phyloP scores from a whole-genome alignment of 92 coral and sea anemone species.

The Plumapathes pennacea region DNA sequence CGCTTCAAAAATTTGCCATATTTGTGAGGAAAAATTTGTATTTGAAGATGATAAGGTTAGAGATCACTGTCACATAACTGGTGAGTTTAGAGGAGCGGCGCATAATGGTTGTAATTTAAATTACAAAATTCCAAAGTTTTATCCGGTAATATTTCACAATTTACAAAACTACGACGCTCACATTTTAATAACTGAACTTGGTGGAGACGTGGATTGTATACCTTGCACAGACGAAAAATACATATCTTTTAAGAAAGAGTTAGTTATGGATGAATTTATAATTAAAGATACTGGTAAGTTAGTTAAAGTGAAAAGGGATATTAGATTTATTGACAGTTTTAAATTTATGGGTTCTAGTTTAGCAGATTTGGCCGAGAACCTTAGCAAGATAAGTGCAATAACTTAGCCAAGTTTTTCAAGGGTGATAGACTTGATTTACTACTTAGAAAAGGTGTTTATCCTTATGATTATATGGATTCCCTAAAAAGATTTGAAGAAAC shows the following conservation, averaged over 20 bases:
- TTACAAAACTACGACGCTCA: slow-evolving; percentile 51
- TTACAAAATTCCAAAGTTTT: slow-evolving; percentile 32
- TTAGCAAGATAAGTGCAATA: too few species aligned
- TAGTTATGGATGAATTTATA: not conserved
- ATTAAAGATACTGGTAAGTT: slow-evolving; percentile 14
- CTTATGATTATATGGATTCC: slow-evolving; percentile 37
- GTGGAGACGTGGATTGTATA: slow-evolving; percentile 47
- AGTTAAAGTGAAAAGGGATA: slow-evolving; percentile 12
- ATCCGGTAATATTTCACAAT: slow-evolving; percentile 56
- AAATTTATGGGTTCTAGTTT: slow-evolving; percentile 36
- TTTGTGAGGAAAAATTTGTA: too few species aligned
- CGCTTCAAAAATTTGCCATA: too few species aligned
- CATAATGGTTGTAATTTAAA: slow-evolving; percentile 30
- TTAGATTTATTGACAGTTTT: slow-evolving; percentile 54
- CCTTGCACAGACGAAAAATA: slow-evolving; percentile 59
- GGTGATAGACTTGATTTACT: slow-evolving; percentile 10
- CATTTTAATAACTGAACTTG: slow-evolving; percentile 48
- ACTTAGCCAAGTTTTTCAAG: too few species aligned
- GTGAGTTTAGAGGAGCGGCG: slow-evolving; percentile 50
- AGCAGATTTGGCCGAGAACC: slow-evolving; percentile 25
- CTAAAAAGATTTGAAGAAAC: slow-evolving; percentile 5
- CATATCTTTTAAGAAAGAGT: slow-evolving; percentile 33
- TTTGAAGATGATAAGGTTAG: slow-evolving; percentile 14
- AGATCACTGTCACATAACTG: slow-evolving; percentile 61
- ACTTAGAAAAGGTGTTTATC: slow-evolving; percentile 39